These are phyloP conservation scores for Babylonia areolata DNA, from an alignment of 1,140 invertebrate genomes.

Conservation along the genomic window DNA sequence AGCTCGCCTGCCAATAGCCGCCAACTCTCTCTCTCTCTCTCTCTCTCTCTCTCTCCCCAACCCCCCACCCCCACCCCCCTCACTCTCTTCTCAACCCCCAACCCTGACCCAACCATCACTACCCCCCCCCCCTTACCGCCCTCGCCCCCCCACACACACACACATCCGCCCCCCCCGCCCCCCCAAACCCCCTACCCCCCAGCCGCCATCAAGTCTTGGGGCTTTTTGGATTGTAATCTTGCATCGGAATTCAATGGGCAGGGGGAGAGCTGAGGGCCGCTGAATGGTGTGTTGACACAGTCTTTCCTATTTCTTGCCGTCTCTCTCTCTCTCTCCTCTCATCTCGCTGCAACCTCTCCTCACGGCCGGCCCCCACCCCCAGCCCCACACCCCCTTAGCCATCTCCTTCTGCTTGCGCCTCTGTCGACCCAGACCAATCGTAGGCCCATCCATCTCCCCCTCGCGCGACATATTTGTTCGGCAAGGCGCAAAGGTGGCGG, in stretches of 20 bases:
- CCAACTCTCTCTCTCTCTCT: background rate
- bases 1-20: constrained; percentile 22
- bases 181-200: background rate
- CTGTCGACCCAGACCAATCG: constrained; percentile 39
- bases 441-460: constrained; percentile 36
- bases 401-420: constrained; percentile 6
- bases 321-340: background rate
- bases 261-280: background rate
- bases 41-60: too few relatives aligned
- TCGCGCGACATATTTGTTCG: constrained; percentile 37
- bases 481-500: constrained; percentile 31
- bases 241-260: constrained; percentile 39
- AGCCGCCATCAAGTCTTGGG: constrained; percentile 17
- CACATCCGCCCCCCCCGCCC: background rate
- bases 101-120: background rate
- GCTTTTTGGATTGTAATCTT: constrained; percentile 41
- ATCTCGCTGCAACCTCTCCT: background rate
- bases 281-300: constrained; percentile 28
- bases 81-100: background rate
- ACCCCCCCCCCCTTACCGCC: too few relatives aligned
- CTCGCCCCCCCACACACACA: too few relatives aligned
- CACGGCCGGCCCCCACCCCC: background rate
- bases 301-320: background rate
- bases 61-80: too few relatives aligned
- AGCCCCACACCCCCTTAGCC: background rate